Evolutionary conservation across 2,113 vertebrate species (phyloP).

Genomic region (Campylomormyrus tamandua): DNA sequence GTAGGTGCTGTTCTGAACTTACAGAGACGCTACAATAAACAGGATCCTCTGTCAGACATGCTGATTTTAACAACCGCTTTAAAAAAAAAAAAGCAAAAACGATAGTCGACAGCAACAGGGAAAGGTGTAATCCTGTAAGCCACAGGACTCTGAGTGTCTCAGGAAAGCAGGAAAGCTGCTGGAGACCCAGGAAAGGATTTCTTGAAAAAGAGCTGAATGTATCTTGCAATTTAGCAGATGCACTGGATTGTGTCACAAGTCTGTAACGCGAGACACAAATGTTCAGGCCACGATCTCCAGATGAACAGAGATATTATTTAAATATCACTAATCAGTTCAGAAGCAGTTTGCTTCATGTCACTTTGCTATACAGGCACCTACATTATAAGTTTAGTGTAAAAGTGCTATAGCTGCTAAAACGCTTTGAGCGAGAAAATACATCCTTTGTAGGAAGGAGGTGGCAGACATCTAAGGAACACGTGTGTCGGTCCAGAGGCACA

Average conservation of each 20-base stretch:
- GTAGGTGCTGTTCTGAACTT: not conserved
- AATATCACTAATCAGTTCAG: not conserved
- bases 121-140: not conserved
- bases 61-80: not conserved
- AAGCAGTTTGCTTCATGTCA: not conserved
- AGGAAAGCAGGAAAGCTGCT: not conserved
- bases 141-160: not conserved
- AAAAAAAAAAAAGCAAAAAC: not conserved
- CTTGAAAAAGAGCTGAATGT: not conserved
- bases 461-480: not conserved
- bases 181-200: not conserved
- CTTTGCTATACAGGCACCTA: not conserved
- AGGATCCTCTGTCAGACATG: not conserved
- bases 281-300: not conserved
- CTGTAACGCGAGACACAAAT: not conserved
- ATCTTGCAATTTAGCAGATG: not conserved
- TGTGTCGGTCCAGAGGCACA: not conserved
- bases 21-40: not conserved
- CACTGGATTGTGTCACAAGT: not conserved
- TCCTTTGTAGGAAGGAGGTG: not conserved
- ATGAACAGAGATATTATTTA: not conserved
- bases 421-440: not conserved
- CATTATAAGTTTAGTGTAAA: not conserved
- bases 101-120: not conserved
- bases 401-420: not conserved